Evolutionary conservation across 2,888 invertebrate species (phyloP).

Genomic region (Chymomyza fuscimana): DNA sequence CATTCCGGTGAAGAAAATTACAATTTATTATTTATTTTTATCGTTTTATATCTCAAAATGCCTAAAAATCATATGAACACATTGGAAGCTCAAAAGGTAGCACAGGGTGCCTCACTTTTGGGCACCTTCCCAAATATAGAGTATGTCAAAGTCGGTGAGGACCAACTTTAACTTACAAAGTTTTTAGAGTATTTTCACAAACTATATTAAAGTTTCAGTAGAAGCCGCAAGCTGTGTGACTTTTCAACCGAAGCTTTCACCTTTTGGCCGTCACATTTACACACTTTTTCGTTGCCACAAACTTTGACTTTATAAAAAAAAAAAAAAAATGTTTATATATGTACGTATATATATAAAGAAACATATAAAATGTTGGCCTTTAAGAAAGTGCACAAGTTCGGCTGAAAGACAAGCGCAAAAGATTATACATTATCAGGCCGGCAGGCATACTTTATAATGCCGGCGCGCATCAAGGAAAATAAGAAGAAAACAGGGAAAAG

Average conservation of each 20-base stretch:
- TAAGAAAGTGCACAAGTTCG: slow-evolving; percentile 10
- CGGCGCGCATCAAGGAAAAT: slow-evolving; percentile 2
- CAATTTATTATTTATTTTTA: too few relatives aligned
- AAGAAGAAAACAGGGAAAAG: not conserved
- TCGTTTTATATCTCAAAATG: too few relatives aligned
- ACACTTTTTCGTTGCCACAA: not conserved
- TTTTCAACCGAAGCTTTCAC: slow-evolving; percentile 51
- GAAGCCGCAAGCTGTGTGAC: slow-evolving; percentile 43
- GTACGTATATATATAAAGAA: not conserved
- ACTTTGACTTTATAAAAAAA: not conserved
- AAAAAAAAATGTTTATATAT: not conserved
- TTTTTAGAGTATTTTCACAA: slow-evolving; percentile 6
- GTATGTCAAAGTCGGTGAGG: too few relatives aligned
- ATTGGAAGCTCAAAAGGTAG: too few relatives aligned
- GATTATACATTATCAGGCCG: slow-evolving; percentile 68
- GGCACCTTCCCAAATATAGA: too few relatives aligned
- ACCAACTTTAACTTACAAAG: too few relatives aligned
- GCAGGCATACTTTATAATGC: slow-evolving; percentile 65
- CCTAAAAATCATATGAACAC: too few relatives aligned
- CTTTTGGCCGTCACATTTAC: slow-evolving; percentile 28
- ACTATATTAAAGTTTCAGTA: slow-evolving; percentile 53
- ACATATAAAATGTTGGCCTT: not conserved
- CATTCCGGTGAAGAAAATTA: too few relatives aligned
- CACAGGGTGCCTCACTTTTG: too few relatives aligned
- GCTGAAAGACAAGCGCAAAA: slow-evolving; percentile 66